Evolutionary conservation across 2,113 vertebrate species (phyloP).

Genomic region (Mesoclemmys tuberculata): DNA sequence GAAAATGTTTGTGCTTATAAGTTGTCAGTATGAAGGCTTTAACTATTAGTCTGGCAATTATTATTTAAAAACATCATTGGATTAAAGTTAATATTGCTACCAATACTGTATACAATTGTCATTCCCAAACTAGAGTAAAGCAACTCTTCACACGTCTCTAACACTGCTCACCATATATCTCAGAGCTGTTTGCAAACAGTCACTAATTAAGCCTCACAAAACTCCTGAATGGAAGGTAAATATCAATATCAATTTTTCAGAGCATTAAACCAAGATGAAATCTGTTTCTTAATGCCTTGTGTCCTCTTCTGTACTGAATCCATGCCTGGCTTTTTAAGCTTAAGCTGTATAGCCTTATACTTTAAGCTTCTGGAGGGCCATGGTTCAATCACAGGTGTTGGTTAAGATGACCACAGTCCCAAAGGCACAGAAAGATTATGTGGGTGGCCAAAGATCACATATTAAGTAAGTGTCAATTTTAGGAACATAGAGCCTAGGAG

Average conservation of each 20-base stretch:
- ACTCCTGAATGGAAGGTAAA: background rate
- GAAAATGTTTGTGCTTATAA: constrained; percentile 22
- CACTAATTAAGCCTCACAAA: background rate
- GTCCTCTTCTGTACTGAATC: background rate
- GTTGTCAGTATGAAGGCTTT: background rate
- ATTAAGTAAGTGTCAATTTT: background rate
- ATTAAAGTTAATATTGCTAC: background rate
- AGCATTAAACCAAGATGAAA: background rate
- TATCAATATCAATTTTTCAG: background rate
- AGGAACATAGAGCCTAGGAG: background rate
- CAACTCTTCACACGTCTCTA: background rate
- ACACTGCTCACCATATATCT: background rate
- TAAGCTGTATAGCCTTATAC: background rate
- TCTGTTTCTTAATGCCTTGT: background rate
- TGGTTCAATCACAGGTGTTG: background rate
- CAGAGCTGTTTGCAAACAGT: background rate
- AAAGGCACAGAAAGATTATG: rapidly evolving
- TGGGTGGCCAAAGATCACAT: background rate
- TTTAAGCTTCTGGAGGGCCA: background rate
- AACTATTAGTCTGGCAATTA: background rate
- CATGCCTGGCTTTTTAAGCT: background rate
- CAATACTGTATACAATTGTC: background rate
- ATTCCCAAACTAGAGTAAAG: background rate
- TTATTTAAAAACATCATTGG: background rate
- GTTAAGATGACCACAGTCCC: background rate